Conservation (phyloP, 2,113 vertebrate species). For the Isichthys henryi region DNA sequence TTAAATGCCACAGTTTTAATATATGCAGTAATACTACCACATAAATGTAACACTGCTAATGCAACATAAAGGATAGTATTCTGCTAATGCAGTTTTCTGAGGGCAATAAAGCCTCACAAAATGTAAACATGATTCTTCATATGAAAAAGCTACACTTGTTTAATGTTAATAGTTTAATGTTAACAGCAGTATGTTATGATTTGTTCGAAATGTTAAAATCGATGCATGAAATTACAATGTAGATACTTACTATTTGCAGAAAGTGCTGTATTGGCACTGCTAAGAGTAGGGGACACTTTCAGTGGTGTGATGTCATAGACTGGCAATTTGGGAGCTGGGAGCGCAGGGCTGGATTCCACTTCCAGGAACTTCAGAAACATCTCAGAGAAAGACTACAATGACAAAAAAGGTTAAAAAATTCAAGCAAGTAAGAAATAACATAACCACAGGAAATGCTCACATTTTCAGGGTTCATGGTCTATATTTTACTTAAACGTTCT, state of each 20-base stretch:
- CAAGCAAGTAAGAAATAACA: background rate
- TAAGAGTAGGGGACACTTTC: conserved; percentile 57
- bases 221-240: background rate
- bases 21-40: background rate
- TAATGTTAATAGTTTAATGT: background rate
- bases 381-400: conserved; percentile 87
- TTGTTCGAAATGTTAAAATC: background rate
- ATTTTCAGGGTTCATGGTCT: background rate
- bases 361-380: conserved; percentile 96
- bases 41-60: background rate
- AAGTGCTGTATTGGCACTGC: conserved; percentile 29
- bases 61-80: background rate
- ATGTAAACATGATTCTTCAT: background rate
- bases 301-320: conserved; percentile 75
- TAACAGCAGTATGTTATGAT: background rate
- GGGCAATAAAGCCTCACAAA: background rate
- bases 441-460: background rate
- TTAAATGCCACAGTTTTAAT: background rate
- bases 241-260: conserved; percentile 57
- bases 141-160: background rate
- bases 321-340: conserved; percentile 75
- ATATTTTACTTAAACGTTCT: background rate
- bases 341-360: conserved; percentile 77
- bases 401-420: background rate
- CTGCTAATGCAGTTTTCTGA: background rate